Evolutionary conservation across 2,113 vertebrate species (phyloP).

Genomic region (Silurus glanis): DNA sequence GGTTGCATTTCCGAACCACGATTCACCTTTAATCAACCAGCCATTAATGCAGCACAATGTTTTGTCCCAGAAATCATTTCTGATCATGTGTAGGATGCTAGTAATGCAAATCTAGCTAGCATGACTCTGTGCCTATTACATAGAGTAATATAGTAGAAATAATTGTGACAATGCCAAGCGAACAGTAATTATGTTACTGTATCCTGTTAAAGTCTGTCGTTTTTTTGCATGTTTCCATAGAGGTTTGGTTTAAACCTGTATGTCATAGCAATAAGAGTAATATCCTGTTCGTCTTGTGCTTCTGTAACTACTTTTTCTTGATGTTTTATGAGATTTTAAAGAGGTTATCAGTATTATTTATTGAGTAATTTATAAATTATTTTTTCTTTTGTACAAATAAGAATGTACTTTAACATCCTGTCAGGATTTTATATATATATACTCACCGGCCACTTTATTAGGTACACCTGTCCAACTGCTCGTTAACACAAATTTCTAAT

Average conservation of each 20-base stretch:
- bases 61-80: neutral
- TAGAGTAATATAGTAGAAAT: conserved; percentile 23
- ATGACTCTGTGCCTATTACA: conserved; percentile 39
- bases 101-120: conserved; percentile 14
- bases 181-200: conserved; percentile 21
- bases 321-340: conserved; percentile 11
- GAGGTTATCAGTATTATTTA: conserved; percentile 53
- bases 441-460: too few relatives aligned
- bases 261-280: conserved; percentile 7
- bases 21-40: too few relatives aligned
- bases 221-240: conserved; percentile 4
- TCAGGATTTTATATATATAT: neutral
- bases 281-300: neutral
- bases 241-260: conserved; percentile 50
- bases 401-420: neutral
- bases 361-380: conserved; percentile 25
- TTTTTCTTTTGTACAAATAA: conserved; percentile 8
- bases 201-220: neutral
- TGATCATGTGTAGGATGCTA: neutral
- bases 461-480: too few relatives aligned
- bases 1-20: neutral
- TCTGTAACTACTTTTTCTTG: neutral
- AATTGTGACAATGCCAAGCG: conserved; percentile 49
- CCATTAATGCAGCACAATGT: neutral
- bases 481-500: too few relatives aligned